Base-by-base conservation (phyloP, 2,888 invertebrate species). In the Bellardia pandia region DNA sequence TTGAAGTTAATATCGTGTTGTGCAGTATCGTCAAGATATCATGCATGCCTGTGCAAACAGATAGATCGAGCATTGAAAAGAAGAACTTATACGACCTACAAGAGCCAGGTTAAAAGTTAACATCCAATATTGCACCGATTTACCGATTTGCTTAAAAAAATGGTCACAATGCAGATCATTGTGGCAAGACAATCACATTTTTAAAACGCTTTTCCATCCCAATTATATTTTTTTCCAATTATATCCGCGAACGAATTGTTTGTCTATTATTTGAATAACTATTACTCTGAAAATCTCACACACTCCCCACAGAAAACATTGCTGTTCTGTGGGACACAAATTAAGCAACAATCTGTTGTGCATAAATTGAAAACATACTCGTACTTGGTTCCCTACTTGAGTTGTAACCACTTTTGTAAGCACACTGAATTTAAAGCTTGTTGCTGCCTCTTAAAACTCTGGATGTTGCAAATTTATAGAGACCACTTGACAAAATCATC, bases 401-500 rank as follows among this genome's bases (percentile, higher is more conserved):
- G 56, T 64, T 68, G 40, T 56, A 72, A 74, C 53, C 66, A 48
- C 60, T 71, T 79, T 51, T 37, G 16, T 69, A 56, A 68, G 75
- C 62, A 74, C 42, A 13, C 37, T 60, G 80, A 68, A 51, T 58
- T 77, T 33, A 16, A 74, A 80, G 81, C 80, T 86, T 86, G 81
- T 75, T 85, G 84, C 81, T 84, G 68, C 71, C 56, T 56, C 75
- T 75, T 51, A 58, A 75, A 80, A 4, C 77, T 62, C 74, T 53
- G 51, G 68, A 76, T 87, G 87, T 85, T 81, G 84, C 87, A 87
- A 85, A 72, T 87, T 87, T 75, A 64, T 58, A 81, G 68, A 81
- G 87, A 37, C 84, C 87, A 85, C 87, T 87, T 85, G 84, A 87
- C 84, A 84, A 16, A 76, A 86, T 51, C 86, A 87, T 85, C 87